Base-by-base conservation (phyloP, 2,888 invertebrate species). In the Lycaena phlaeas region DNA sequence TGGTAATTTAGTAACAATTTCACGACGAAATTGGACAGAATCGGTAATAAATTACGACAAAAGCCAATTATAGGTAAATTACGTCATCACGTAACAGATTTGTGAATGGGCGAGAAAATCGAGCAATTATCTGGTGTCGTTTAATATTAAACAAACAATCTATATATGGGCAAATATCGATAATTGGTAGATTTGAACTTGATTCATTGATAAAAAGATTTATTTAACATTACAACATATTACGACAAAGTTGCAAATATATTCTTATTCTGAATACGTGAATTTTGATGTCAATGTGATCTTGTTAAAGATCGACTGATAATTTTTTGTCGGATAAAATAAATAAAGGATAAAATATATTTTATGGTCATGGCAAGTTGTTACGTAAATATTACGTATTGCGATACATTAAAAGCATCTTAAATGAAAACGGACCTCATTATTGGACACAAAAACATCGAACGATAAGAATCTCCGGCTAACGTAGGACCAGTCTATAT, bases 21-120 rank as follows among this genome's bases (percentile, higher is more conserved):
- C 12, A 22, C 34, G 34, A 34, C 9, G n/a, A 39, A 39, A 18
- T 10, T 30, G 22, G 14, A n/a, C 39, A 14, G 17, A 57, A 65
- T 61, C 62, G 49, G 48, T 60, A 64, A 34, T 12, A 22, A 34
- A 34, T 11, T 7, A 31, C 22, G 4, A 12, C 18, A 11, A 9
- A 18, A 57, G 59, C 61, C 64, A 70, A 69, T 70, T 68, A 69
- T 57, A 42, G 46, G 50, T 47, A 52, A 65, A 65, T 68, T 68
- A 64, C 60, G 57, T 57, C 65, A 68, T 49, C 29, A 38, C 22
- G 44, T 38, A 43, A 45, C 41, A 45, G 45, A 45, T 50, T 50
- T 44, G 22, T 48, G 39, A 46, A 46, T 45, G 43, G 45, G 45
- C 38, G 41, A 50, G 49, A 46, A 49, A 49, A 41, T 41, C 42